Conservation (phyloP, 2,888 invertebrate genomes). For the Diogma glabrata region DNA sequence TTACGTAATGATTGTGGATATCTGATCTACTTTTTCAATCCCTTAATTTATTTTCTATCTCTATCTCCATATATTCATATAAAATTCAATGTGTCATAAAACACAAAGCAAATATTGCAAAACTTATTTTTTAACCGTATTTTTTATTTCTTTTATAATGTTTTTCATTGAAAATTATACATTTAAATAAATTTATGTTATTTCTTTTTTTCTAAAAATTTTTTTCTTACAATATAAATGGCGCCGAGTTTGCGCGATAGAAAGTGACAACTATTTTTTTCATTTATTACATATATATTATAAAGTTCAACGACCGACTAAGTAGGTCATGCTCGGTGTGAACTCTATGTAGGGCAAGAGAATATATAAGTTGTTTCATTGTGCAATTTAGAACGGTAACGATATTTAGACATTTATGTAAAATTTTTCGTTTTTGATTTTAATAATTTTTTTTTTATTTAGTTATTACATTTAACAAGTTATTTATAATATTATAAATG, state of each 20-base stretch:
- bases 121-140: too few species aligned
- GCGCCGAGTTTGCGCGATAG: conserved; percentile 14
- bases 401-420: conserved; percentile 1
- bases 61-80: too few species aligned
- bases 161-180: neutral
- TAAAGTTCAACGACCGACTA: conserved; percentile 8
- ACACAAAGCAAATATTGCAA: too few species aligned
- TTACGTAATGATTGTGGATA: too few species aligned
- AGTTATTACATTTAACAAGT: conserved; percentile 2
- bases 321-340: conserved; percentile 16
- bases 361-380: conserved; percentile 7
- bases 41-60: too few species aligned
- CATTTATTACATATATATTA: neutral
- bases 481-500: conserved; percentile 1
- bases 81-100: too few species aligned
- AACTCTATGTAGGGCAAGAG: conserved; percentile 18
- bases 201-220: neutral
- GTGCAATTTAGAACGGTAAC: conserved; percentile 3
- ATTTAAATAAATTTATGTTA: neutral
- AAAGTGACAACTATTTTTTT: conserved; percentile 14
- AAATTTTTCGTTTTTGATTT: neutral
- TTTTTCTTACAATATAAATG: conserved; percentile 9
- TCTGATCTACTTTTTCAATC: too few species aligned
- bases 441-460: conserved; percentile 1
- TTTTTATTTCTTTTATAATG: too few species aligned